Base-by-base conservation (phyloP, 2,113 vertebrate genomes). In the Hepsetus odoe region DNA sequence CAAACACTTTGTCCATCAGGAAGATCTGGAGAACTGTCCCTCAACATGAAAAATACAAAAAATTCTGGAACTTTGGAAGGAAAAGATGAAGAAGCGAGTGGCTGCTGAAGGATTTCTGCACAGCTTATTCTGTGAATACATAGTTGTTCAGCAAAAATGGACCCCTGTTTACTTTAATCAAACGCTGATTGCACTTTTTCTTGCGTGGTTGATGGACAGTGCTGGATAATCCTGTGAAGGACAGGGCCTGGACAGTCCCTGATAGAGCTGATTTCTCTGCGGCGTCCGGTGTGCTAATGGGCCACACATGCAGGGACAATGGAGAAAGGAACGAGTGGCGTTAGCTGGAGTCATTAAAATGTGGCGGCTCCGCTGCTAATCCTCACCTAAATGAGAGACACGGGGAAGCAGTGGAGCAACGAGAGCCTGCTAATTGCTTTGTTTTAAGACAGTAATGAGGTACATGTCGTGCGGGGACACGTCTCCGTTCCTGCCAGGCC, bases 371-470 rank as follows among this genome's bases (percentile, higher is more conserved):
- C 40, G 7, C 14, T 18, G 30, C 80, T 83, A 82, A 83, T 83
- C 77, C 80, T 66, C 14, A 79, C 70, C 72, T 80, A 76, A 78
- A 76, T 77, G 77, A 84, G 46, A 71, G 75, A 59, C 72, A 16
- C 68, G 22, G 56, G 12, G 24, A 22, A 79, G 69, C 72, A 62
- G 59, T 61, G 65, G 67, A 69, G 44, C 13, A 9, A 18, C 55
- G 44, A 8, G 12, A 18, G 42, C 40, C 11, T n/a, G 13, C 44
- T 82, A 73, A 84, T 87, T 81, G 74, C 67, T 74, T 56, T 38
- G 74, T 86, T 81, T 84, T 59, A 72, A 70, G 55, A 73, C 70
- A 28, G 42, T 40, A 83, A 79, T 79, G 59, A 79, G 38, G 67
- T 64, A 79, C 66, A 44, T 46, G 49, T 51, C 7, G 69, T 61